phyloP scores from a whole-genome alignment of 2,888 invertebrate genomes.

The Cheilosia scutellata region DNA sequence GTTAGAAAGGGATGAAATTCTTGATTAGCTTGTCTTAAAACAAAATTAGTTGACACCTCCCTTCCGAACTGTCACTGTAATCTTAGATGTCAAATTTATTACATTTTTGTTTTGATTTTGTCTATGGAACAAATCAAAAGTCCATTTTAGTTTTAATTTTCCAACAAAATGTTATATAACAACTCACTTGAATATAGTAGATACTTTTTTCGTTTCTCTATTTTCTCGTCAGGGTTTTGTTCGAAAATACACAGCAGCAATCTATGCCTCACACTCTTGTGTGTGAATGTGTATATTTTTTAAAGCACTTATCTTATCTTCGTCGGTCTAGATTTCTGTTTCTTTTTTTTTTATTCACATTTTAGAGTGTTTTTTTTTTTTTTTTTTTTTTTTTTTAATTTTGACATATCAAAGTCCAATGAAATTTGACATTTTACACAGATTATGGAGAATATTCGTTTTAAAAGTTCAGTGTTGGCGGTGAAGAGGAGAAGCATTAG shows the following conservation, averaged over 20 bases:
- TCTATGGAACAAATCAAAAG: conserved; percentile 29
- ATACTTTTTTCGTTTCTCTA: conserved; percentile 40
- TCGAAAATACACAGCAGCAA: conserved; percentile 50
- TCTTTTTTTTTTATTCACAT: conserved; percentile 51
- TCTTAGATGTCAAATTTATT: not conserved
- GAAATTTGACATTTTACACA: conserved; percentile 64
- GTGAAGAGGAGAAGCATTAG: conserved; percentile 4
- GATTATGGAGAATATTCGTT: conserved; percentile 18
- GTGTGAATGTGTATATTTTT: conserved; percentile 27
- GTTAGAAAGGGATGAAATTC: not conserved
- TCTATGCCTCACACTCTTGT: conserved; percentile 51
- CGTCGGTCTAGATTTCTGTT: conserved; percentile 64
- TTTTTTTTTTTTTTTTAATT: conserved; percentile 21
- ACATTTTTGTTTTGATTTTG: conserved; percentile 9
- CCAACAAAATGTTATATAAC: conserved; percentile 62
- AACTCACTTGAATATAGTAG: conserved; percentile 61
- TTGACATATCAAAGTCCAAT: conserved; percentile 69
- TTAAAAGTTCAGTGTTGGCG: conserved; percentile 25
- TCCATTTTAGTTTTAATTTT: conserved; percentile 34
- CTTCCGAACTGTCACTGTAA: conserved; percentile 13
- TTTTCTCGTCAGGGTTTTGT: conserved; percentile 32
- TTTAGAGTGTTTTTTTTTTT: conserved; percentile 47
- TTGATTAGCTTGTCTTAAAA: not conserved
- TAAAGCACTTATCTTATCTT: conserved; percentile 73
- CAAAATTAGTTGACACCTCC: conserved; percentile 3